Evolutionary conservation across 2,113 vertebrate species (phyloP).

Genomic region (Harpagus bidentatus): DNA sequence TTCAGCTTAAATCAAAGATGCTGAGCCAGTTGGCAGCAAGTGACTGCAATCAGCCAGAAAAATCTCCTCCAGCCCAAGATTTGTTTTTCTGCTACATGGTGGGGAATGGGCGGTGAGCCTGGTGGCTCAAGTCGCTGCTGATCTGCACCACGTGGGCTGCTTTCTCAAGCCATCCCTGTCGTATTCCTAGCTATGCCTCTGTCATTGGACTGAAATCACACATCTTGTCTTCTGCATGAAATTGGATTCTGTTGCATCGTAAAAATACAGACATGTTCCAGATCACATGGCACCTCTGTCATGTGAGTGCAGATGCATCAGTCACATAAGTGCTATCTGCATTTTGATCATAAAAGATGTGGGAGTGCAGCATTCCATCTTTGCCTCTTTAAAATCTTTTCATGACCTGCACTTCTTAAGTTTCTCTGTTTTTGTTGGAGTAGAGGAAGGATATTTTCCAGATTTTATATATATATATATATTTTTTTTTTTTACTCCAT

Average conservation of each 20-base stretch:
- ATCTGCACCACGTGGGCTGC: rapidly evolving
- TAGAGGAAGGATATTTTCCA: background rate
- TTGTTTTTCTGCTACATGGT: rapidly evolving
- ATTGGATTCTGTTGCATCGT: background rate
- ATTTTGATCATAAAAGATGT: background rate
- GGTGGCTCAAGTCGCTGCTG: background rate
- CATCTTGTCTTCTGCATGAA: background rate
- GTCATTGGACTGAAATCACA: rapidly evolving
- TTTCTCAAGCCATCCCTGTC: background rate
- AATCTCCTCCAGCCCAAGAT: background rate
- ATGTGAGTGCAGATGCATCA: background rate
- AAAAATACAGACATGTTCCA: background rate
- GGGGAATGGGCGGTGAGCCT: background rate
- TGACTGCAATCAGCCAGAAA: background rate
- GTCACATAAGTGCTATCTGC: background rate
- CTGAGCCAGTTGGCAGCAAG: background rate
- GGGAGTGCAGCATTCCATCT: background rate
- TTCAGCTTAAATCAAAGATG: background rate
- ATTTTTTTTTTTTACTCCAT: background rate
- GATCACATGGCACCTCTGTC: background rate
- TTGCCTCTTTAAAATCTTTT: background rate
- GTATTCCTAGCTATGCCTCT: rapidly evolving
- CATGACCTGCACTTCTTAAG: background rate
- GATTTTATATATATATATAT: background rate
- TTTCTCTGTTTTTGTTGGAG: background rate